Percentiles rank a stretch among this genome's conserved stretches.
phyloP scores from a whole-genome alignment of 2,113 vertebrate species.

The Dunckerocampus dactyliophorus region DNA sequence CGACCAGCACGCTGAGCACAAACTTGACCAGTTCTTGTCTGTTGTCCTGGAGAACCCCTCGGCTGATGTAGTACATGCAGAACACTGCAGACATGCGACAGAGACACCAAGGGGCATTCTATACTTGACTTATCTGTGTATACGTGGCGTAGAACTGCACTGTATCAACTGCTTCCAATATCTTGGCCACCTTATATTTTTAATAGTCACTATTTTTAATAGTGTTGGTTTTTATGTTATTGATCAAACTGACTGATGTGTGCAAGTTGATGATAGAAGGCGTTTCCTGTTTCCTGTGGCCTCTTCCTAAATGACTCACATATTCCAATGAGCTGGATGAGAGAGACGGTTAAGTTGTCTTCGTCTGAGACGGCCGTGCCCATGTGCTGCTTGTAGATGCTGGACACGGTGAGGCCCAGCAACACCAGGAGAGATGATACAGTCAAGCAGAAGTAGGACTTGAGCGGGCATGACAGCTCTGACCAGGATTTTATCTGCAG shows the following conservation, averaged over 20 bases:
- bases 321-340: slow-evolving; percentile 80
- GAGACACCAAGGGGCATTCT: no score
- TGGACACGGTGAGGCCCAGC: slow-evolving; percentile 72
- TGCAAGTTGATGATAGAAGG: no score
- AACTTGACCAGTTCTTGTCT: slow-evolving; percentile 79
- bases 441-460: slow-evolving; percentile 77
- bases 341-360: slow-evolving; percentile 79
- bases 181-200: no score
- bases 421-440: slow-evolving; percentile 74
- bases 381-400: slow-evolving; percentile 65
- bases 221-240: no score
- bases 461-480: slow-evolving; percentile 72
- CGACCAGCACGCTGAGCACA: slow-evolving; percentile 68
- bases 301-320: slow-evolving; percentile 62
- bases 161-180: no score
- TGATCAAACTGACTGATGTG: no score
- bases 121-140: no score
- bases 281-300: no score
- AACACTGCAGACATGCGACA: slow-evolving; percentile 64
- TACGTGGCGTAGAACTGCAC: no score
- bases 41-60: slow-evolving; percentile 84
- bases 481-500: slow-evolving; percentile 78
- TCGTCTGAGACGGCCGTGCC: slow-evolving; percentile 8
- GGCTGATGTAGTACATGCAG: slow-evolving; percentile 79
- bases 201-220: no score